Evolutionary conservation across 2,797 vertebrate species (phyloP), one percentile per base, ranked within the genome.

Genomic region (Scyliorhinus canicula): DNA sequence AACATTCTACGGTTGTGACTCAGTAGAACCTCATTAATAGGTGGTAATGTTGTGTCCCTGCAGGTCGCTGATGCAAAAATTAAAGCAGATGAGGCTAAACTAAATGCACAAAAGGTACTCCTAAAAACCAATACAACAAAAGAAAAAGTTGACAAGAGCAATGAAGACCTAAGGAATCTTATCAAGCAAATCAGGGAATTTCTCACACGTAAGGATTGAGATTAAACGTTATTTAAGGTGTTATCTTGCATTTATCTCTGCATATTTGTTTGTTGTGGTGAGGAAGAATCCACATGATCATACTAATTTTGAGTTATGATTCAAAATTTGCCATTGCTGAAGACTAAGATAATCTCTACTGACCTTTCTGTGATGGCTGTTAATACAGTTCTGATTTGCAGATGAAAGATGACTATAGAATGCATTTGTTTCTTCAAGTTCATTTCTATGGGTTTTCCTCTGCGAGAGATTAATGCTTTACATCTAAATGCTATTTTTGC

Each of bases 151-250:
- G 97, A 99, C 96, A 97, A 96, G 96, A 99, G 98, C 97, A 99
- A 99, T 0, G 97, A 99, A 96, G 99, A 99, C 90, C 97, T 99
- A 71, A 97, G 99, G 88, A 97, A 96, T 28, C 98, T 99, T 60
- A 99, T 99, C 97, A 98, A 97, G 95, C 98, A 99, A 96, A 99
- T 99, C 96, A 96, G 98, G 96, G 97, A 99, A 96, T 99, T 99
- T 96, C 96, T 99, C 71, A 99, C 98, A 95, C 98, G 99, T 99
- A 98, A 95, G 97, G 95, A 95, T 2, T 4, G 0, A 95, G 94
- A 95, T 44, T 28, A 47, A 95, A n/a, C 35, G 88, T 60, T 11
- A 47, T 74, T 94, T 65, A 24, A 63, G 24, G 24, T 65, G 67
- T 93, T 44, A 44, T 69, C 4, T 9, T 93, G n/a, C 40, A 93